phyloP scores from a whole-genome alignment of 2,888 invertebrate species.

The Pantelozetes paolii region DNA sequence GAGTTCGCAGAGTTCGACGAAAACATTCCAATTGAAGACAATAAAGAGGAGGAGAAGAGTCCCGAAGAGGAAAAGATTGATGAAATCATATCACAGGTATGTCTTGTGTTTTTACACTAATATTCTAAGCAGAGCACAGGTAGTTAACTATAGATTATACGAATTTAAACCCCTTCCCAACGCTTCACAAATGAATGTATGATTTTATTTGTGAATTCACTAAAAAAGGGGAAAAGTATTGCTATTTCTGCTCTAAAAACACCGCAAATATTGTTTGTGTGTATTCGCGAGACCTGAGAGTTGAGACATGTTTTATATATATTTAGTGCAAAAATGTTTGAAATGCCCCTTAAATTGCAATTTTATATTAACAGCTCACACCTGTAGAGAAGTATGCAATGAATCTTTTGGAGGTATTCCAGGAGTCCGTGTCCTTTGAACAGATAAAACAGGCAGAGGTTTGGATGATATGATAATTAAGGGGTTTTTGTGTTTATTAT shows the following conservation, averaged over 20 bases:
- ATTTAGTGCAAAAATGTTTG: too few species aligned
- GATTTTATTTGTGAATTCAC: not conserved
- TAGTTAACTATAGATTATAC: too few species aligned
- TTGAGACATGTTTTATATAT: slow-evolving; percentile 21
- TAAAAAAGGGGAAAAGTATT: slow-evolving; percentile 8
- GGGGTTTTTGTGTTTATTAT: too few species aligned
- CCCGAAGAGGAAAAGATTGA: slow-evolving; percentile 53
- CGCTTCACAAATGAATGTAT: slow-evolving; percentile 1
- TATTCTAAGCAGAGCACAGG: too few species aligned
- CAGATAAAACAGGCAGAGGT: slow-evolving; percentile 82
- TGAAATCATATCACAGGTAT: slow-evolving; percentile 54
- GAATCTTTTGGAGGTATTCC: slow-evolving; percentile 80
- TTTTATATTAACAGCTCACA: slow-evolving; percentile 63
- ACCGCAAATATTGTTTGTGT: not conserved
- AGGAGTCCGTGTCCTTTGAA: slow-evolving; percentile 71
- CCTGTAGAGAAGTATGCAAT: slow-evolving; percentile 95
- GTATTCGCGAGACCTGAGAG: slow-evolving; percentile 24
- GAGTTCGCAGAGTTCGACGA: slow-evolving; percentile 95
- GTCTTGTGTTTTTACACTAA: too few species aligned
- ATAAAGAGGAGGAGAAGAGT: slow-evolving; percentile 51
- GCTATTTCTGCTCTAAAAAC: slow-evolving; percentile 18
- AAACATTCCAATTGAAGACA: slow-evolving; percentile 64
- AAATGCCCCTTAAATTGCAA: too few species aligned
- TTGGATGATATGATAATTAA: too few species aligned
- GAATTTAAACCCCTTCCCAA: slow-evolving; percentile 24